These are phyloP conservation scores for Beris morrisii DNA, from an alignment of 2,888 invertebrate species.

Conservation along the genomic window DNA sequence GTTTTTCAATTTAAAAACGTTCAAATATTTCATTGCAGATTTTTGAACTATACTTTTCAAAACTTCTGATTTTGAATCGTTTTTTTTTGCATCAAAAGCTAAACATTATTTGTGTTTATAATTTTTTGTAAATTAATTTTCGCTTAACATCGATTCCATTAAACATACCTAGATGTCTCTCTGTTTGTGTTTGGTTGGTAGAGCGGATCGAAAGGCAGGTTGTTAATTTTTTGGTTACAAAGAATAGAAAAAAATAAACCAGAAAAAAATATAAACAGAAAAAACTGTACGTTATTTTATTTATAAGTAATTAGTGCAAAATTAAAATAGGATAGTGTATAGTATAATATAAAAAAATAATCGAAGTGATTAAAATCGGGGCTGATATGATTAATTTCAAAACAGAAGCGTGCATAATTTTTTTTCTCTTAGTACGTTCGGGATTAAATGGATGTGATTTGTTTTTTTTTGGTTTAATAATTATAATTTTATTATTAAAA, in stretches of 20 bases:
- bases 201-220: constrained; percentile 31
- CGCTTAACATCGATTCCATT: constrained; percentile 22
- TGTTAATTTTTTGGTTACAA: constrained; percentile 17
- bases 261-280: constrained; percentile 1
- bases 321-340: not conserved
- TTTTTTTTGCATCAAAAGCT: constrained; percentile 10
- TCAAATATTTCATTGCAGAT: too few species aligned
- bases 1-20: too few species aligned
- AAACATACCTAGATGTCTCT: constrained; percentile 44
- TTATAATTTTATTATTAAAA: not conserved
- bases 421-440: not conserved
- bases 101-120: not conserved
- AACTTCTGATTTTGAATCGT: too few species aligned
- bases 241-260: constrained; percentile 13
- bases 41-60: too few species aligned
- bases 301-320: constrained; percentile 1
- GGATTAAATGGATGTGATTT: not conserved
- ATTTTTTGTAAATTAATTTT: constrained; percentile 28
- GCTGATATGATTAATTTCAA: too few species aligned
- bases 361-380: too few species aligned
- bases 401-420: constrained; percentile 16
- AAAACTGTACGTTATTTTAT: not conserved
- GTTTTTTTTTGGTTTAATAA: not conserved
- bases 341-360: constrained; percentile 4
- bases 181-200: constrained; percentile 37